Conservation (phyloP, 2,797 vertebrate genomes). For the Presbytis comata region DNA sequence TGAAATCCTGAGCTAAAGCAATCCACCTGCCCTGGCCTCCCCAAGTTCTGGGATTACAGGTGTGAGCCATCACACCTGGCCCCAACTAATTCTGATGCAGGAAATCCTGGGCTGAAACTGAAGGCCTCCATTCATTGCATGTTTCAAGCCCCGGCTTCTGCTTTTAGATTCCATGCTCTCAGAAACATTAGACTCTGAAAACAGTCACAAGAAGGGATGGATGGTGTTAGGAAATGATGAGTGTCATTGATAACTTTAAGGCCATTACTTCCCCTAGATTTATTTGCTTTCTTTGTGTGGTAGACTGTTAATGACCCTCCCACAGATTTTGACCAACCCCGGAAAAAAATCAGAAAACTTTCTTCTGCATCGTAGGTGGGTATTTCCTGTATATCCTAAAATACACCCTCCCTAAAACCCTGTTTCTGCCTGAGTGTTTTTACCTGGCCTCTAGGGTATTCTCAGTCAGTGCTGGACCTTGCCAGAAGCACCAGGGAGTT, state of each 20-base stretch:
- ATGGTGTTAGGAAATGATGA: not conserved
- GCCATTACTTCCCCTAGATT: not conserved
- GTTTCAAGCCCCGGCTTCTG: not conserved
- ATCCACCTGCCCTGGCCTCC: not conserved
- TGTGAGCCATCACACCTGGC: not conserved
- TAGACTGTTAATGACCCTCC: no score
- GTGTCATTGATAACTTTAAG: not conserved
- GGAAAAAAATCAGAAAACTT: not conserved
- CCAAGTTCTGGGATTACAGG: not conserved
- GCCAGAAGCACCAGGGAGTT: not conserved
- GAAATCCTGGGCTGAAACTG: not conserved
- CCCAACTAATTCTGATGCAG: not conserved
- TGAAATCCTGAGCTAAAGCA: not conserved
- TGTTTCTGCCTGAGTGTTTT: not conserved
- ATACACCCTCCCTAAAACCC: no score
- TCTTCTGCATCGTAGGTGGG: not conserved
- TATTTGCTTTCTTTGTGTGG: not conserved
- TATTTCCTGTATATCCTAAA: not conserved
- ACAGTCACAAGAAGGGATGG: not conserved
- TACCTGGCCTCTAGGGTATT: not conserved
- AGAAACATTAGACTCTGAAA: not conserved
- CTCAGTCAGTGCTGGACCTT: not conserved
- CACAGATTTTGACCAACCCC: not conserved
- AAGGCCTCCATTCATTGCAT: not conserved
- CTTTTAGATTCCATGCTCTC: not conserved